Percentiles rank a stretch among this genome's conserved stretches.
These are phyloP conservation scores for Bothrops jararaca DNA, from an alignment of 2,113 vertebrate species.

Conservation along the genomic window DNA sequence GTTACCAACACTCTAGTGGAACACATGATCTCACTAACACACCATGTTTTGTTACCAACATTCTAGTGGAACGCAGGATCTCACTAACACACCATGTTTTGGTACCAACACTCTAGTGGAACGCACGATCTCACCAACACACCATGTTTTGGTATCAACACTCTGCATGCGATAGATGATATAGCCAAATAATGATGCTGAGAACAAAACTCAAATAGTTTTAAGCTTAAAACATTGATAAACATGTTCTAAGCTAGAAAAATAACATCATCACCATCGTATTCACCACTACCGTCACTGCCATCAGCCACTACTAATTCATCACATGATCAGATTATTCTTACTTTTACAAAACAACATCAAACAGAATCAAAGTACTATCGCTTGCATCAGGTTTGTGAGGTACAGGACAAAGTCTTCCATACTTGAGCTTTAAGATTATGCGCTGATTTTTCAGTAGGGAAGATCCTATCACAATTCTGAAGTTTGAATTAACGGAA, in stretches of 20 bases:
- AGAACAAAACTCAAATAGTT: not conserved
- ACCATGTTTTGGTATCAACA: too few species aligned
- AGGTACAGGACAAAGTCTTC: too few species aligned
- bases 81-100: too few species aligned
- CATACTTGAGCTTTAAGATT: not conserved
- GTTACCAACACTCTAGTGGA: too few species aligned
- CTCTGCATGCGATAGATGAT: not conserved
- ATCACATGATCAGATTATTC: not conserved
- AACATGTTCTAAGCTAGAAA: not conserved
- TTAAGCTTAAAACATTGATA: not conserved
- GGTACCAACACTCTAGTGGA: too few species aligned
- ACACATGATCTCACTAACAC: too few species aligned
- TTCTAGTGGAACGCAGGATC: too few species aligned
- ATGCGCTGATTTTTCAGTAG: not conserved
- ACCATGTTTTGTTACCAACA: too few species aligned
- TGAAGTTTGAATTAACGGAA: not conserved
- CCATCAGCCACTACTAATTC: not conserved
- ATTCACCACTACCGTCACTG: not conserved
- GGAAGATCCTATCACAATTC: not conserved
- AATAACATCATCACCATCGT: not conserved
- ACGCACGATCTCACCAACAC: too few species aligned
- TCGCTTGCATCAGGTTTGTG: not conserved
- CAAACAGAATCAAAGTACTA: not conserved
- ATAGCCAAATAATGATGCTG: not conserved
- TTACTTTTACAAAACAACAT: not conserved